Evolutionary conservation across 2,888 invertebrate species (phyloP).

Genomic region (Dioctria linearis): DNA sequence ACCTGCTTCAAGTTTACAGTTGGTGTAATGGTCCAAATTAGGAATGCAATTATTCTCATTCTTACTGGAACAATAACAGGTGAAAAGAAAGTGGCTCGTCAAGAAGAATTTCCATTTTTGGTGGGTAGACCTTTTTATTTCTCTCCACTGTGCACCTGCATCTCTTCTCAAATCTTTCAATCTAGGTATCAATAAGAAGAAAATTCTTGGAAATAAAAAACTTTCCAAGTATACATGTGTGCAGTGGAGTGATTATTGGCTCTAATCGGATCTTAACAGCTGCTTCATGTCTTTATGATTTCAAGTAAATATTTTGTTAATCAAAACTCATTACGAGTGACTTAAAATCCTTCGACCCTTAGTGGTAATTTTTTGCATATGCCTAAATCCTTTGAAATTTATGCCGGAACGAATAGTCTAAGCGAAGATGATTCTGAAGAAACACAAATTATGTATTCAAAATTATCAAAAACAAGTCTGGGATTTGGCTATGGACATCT

Average conservation of each 20-base stretch:
- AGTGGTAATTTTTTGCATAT: not conserved
- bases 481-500: not conserved
- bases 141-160: too few relatives aligned
- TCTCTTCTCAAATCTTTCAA: too few relatives aligned
- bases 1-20: too few relatives aligned
- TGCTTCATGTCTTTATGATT: not conserved
- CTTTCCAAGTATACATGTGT: not conserved
- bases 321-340: not conserved
- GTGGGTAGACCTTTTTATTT: not conserved
- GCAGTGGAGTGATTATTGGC: not conserved
- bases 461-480: not conserved
- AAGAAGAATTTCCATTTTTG: not conserved
- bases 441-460: not conserved
- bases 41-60: too few relatives aligned
- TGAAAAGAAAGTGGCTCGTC: not conserved
- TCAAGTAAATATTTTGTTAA: not conserved
- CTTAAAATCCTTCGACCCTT: not conserved
- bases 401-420: not conserved
- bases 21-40: too few relatives aligned
- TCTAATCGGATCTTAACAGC: not conserved
- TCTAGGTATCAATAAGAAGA: not conserved
- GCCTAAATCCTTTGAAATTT: not conserved
- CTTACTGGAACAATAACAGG: too few relatives aligned
- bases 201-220: not conserved
- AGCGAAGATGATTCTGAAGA: not conserved